Percentiles rank a stretch among this genome's conserved stretches.
Conservation (phyloP, 2,113 vertebrate genomes). For the Chaetorhynchus papuensis region DNA sequence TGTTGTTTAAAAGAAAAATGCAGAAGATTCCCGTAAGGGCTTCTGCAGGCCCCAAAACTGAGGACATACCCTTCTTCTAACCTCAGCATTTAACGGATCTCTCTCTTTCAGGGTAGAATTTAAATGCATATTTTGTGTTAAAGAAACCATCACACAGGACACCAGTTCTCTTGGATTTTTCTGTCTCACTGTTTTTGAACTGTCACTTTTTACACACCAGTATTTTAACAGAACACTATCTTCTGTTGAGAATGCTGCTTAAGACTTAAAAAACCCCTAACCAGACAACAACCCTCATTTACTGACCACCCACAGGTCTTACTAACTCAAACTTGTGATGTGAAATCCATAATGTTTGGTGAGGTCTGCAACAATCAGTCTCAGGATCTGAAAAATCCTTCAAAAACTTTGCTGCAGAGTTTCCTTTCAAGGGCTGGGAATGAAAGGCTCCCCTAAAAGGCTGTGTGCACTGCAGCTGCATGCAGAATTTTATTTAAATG, state of each 20-base stretch:
- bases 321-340: not conserved
- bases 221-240: not conserved
- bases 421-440: not conserved
- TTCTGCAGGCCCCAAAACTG: not conserved
- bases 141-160: rapidly evolving
- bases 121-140: not conserved
- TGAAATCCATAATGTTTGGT: not conserved
- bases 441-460: not conserved
- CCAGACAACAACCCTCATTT: not conserved
- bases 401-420: not conserved
- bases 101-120: not conserved
- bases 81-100: not conserved
- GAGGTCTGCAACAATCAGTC: not conserved
- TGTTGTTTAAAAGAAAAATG: not conserved
- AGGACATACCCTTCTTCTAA: not conserved
- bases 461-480: not conserved
- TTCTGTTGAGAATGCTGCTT: not conserved
- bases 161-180: not conserved
- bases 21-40: not conserved
- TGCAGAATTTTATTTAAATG: not conserved
- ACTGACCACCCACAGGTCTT: not conserved
- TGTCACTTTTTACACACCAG: not conserved
- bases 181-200: not conserved
- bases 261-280: not conserved
- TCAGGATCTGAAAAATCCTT: not conserved